Base-by-base conservation (phyloP, 2,113 vertebrate genomes). In the Pardalotus punctatus region DNA sequence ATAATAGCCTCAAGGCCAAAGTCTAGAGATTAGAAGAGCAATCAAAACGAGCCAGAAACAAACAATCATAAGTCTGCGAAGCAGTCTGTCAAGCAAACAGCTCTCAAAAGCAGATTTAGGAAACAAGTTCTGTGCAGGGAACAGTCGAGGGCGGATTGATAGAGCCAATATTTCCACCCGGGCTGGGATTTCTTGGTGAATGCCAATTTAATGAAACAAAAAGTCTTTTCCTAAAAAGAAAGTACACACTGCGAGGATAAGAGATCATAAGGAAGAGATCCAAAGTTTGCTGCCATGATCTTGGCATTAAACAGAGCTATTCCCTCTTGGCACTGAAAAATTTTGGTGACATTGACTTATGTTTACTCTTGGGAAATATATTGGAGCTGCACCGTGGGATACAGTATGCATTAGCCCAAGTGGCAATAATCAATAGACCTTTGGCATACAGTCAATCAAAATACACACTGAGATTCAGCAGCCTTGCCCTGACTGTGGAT, bases 21-120 rank as follows among this genome's bases (percentile, higher is more conserved):
- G 88, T 96, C 86, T 81, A 95, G 80, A 94, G 96, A 95, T 96
- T 95, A 96, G 76, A 53, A 78, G 43, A 90, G 90, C 85, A 95
- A 96, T 93, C 94, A 90, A 69, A 83, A 88, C 10, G 56, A 90
- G 47, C 43, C 80, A 92, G 90, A 93, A 94, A 92, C 87, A 95
- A 95, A 88, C 82, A 96, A 74, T 78, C 57, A 7, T 67, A 90
- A 84, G 76, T 84, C 88, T 91, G 56, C 0, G 0, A 86, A 90
- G 76, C 81, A 94, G 79, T 80, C 85, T 93, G 81, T 87, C 85
- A 88, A 93, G 74, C 47, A 88, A 95, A 81, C 24, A 95, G 79
- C 69, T 74, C 85, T 86, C 72, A 29, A 93, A 93, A 73, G 7
- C 48, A 76, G 79, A 71, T 79, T 94, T 79, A 86, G 76, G 64